Base-by-base conservation (phyloP, 2,888 invertebrate genomes). In the Agrotis puta region DNA sequence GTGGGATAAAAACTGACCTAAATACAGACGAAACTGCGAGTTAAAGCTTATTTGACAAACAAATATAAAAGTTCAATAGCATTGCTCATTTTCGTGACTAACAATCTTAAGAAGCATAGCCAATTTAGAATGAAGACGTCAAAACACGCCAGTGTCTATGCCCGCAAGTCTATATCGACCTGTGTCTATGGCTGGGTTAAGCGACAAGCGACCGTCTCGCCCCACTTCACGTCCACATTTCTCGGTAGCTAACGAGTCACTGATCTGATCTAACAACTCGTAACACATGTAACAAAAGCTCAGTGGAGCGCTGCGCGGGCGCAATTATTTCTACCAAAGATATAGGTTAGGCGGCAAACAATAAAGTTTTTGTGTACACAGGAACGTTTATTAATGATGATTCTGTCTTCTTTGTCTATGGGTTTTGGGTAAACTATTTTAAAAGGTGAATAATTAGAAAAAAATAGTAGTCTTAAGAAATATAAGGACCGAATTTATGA, bases 201-300 rank as follows among this genome's bases (percentile, higher is more conserved):
- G 64, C 64, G 72, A 72, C 79, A 69, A 63, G 58, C 80, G 68
- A 64, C 68, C 74, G 83, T 64, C 81, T 67, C 87, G 90, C 77
- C 88, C 92, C 89, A 92, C 82, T 90, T 92, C 88, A 77, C 88
- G 85, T 83, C 80, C 81, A 84, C 88, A 85, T 85, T 88, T 90
- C 91, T 86, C 86, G 74, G 83, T 84, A 88, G 77, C 74, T 82
- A 82, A 84, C 80, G 76, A 79, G 81, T 57, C 66, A 81, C 84
- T 78, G 87, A 87, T 89, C 90, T 91, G 89, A 91, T 91, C 91
- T 90, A 92, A 92, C 88, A 88, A 81, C 88, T 90, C 89, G 90
- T 92, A 92, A 93, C 89, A 89, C 83, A 88, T 91, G 93, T 92
- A 92, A 93, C 90, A 88, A 73, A 88, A 90, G 87, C 85, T 79